Percentiles rank a stretch among this genome's conserved stretches.
These are phyloP conservation scores for Ecliptopera silaceata DNA, from an alignment of 2,888 invertebrate genomes.

Conservation along the genomic window DNA sequence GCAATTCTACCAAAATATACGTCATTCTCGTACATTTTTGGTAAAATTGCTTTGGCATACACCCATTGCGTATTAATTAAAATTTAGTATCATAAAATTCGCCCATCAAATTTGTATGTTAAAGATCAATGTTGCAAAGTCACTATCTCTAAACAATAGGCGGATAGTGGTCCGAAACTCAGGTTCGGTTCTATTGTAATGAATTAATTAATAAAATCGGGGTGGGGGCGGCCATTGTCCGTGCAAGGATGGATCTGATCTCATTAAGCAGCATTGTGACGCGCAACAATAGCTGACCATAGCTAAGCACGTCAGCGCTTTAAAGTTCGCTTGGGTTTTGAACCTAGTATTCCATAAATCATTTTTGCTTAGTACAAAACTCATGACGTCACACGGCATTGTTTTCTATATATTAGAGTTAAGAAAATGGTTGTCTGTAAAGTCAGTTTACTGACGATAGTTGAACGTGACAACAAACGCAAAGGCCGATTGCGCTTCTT, in stretches of 20 bases:
- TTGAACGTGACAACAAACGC: no score
- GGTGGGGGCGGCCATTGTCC: slow-evolving; percentile 73
- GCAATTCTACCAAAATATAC: no score
- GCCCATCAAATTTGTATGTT: slow-evolving; percentile 5
- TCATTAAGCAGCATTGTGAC: slow-evolving; percentile 68
- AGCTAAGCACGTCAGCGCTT: slow-evolving; percentile 22
- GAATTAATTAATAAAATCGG: slow-evolving; percentile 82
- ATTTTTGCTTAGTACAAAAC: neutral
- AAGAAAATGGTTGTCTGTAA: no score
- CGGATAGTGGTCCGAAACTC: slow-evolving; percentile 72
- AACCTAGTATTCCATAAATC: slow-evolving; percentile 19
- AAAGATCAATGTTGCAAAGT: slow-evolving; percentile 65
- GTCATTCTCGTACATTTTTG: no score
- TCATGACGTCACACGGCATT: neutral
- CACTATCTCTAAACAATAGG: slow-evolving; percentile 67
- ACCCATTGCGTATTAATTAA: neutral
- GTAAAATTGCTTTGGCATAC: no score
- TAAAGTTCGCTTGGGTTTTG: slow-evolving; percentile 28
- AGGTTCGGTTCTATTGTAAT: slow-evolving; percentile 80
- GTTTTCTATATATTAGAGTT: neutral
- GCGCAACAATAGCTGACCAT: slow-evolving; percentile 79
- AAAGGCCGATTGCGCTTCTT: no score
- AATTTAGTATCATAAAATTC: neutral
- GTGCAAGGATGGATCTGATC: slow-evolving; percentile 46
- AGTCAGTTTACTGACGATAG: no score